Conservation (phyloP, 2,797 vertebrate species). For the Amblyraja radiata region DNA sequence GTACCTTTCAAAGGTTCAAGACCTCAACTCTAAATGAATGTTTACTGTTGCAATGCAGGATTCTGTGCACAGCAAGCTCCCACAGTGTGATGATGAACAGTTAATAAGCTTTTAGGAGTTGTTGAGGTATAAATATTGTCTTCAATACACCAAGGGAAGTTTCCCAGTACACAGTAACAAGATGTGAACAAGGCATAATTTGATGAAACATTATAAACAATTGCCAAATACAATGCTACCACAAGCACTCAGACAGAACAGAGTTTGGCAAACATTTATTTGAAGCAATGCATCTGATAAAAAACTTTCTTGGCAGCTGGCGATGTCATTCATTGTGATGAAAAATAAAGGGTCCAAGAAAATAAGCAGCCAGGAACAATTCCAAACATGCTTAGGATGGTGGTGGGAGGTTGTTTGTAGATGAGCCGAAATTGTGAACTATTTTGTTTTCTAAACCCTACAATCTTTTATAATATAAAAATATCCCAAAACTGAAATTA, state of each 20-base stretch:
- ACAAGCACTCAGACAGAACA: neutral
- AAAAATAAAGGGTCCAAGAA: neutral
- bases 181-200: too few relatives aligned
- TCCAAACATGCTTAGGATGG: neutral
- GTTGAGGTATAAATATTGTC: too few relatives aligned
- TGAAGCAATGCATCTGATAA: neutral
- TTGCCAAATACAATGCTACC: too few relatives aligned
- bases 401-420: too few relatives aligned
- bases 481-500: slow-evolving; percentile 21
- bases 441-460: slow-evolving; percentile 11
- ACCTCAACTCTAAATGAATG: too few relatives aligned
- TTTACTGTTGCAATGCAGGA: too few relatives aligned
- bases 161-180: too few relatives aligned
- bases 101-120: too few relatives aligned
- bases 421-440: slow-evolving; percentile 11
- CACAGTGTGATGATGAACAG: too few relatives aligned
- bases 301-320: neutral
- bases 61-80: too few relatives aligned
- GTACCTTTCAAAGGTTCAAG: neutral
- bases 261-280: neutral
- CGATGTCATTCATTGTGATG: neutral
- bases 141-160: too few relatives aligned
- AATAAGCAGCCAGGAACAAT: neutral
- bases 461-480: slow-evolving; percentile 16
- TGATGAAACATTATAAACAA: too few relatives aligned